Base-by-base conservation (phyloP, 2,888 invertebrate species). In the Balanococcus diminutus region DNA sequence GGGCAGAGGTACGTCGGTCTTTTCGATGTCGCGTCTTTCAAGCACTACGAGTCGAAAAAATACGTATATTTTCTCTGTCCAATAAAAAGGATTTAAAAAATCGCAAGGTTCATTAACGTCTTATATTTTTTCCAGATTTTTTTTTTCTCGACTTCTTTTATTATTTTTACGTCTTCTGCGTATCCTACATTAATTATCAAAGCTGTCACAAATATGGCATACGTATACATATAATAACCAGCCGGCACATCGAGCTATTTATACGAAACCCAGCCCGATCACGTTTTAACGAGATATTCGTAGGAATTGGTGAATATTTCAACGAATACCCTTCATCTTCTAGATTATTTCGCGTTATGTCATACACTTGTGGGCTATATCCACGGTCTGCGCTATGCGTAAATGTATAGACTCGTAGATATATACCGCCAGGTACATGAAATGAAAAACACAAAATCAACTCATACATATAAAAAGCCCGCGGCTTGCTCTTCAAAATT, bases 401-500 rank as follows among this genome's bases (percentile, higher is more conserved):
- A 67, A 22, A 28, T 46, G n/a, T 8, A 8, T 67, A 67, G 25
- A 28, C n/a, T 22, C 11, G 67, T 67, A n/a, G n/a, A n/a, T n/a
- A 42, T 16, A 51, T 6, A 84, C n/a, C 84, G 42, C 36, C 75
- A 84, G 84, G 36, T 67, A 32, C 42, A 39, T 36, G 42, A 72
- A 84, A 61, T 19, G 42, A 67, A 84, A 84, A 39, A 72, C 16
- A 51, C n/a, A 83, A 32, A 83, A 83, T 83, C 83, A 32, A 19
- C 51, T 82, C 42, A 4, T 22, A 22, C 22, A 82, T 11, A 83
- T 32, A 84, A 39, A 72, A 72, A 39, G 67, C 84, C 84, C 72
- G 67, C 42, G 84, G 84, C 84, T 36, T 32, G 25, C 67, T 83
- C 83, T 72, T 84, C 84, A 22, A 84, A 84, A 72, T 84, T 72